phyloP scores from a whole-genome alignment of 2,113 vertebrate genomes.

The Telmatochromis brachygnathus region DNA sequence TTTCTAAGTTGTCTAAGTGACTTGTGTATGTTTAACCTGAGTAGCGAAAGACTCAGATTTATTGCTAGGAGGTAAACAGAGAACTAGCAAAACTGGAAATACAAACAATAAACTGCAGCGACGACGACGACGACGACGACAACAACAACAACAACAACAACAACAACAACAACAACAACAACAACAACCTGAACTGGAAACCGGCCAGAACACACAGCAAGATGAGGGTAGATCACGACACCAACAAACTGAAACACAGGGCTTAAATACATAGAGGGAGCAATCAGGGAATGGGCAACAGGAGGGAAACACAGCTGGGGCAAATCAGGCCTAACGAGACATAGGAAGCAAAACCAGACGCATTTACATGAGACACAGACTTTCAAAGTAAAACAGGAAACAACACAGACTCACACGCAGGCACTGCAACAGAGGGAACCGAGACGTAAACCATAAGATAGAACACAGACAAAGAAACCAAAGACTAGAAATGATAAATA shows the following conservation, averaged over 20 bases:
- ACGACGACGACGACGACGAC: rapidly evolving
- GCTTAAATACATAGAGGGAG: not conserved
- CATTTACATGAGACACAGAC: not conserved
- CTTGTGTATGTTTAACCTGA: not conserved
- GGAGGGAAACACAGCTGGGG: not conserved
- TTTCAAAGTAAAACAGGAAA: not conserved
- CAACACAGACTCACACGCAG: not conserved
- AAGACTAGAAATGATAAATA: not conserved
- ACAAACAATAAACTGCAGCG: no score
- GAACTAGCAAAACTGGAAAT: no score
- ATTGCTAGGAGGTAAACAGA: no score
- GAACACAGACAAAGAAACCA: not conserved
- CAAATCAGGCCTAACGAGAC: not conserved
- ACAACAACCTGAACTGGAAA: no score
- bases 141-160: no score
- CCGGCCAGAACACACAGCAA: not conserved
- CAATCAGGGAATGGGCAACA: not conserved
- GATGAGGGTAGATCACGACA: rapidly evolving
- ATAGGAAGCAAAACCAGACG: not conserved
- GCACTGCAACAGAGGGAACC: not conserved
- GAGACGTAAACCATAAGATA: not conserved
- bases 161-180: no score
- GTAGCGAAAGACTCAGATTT: not conserved
- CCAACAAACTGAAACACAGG: not conserved
- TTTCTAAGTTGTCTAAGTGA: not conserved